Evolutionary conservation across 2,888 invertebrate genomes (phyloP).

Genomic region (Norana najaformis): DNA sequence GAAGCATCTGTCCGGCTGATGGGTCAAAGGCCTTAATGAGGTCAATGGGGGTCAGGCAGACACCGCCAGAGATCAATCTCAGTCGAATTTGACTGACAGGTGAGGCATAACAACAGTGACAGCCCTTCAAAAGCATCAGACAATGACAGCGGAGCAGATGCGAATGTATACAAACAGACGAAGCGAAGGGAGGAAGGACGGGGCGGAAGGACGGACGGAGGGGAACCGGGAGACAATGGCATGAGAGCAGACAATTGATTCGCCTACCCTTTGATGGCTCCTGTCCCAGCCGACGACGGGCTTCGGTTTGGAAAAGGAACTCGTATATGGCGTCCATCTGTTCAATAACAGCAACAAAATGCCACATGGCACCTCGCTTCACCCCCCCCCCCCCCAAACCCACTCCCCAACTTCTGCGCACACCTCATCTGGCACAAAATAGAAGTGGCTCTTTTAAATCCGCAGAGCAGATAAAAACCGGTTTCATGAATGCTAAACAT

Average conservation of each 20-base stretch:
- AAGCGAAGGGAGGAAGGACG: background rate
- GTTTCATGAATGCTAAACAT: background rate
- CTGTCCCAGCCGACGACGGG: background rate
- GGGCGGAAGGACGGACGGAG: background rate
- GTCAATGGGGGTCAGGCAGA: background rate
- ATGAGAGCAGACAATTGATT: background rate
- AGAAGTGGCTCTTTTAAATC: background rate
- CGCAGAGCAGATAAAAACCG: background rate
- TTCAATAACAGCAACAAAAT: background rate
- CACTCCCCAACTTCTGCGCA: background rate
- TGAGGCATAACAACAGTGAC: background rate
- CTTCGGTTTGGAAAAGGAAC: constrained; percentile 3
- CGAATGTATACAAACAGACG: background rate
- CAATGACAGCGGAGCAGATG: background rate
- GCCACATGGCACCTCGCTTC: background rate
- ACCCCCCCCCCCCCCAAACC: background rate
- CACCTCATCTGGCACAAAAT: background rate
- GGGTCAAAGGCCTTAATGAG: background rate
- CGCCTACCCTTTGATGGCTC: background rate
- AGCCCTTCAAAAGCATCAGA: too few species aligned
- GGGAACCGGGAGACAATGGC: constrained; percentile 1
- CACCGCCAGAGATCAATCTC: background rate
- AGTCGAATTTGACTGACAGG: background rate
- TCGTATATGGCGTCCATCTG: background rate
- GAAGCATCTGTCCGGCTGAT: background rate